phyloP scores from a whole-genome alignment of 1,140 invertebrate species.

The Gonioctena quinquepunctata region DNA sequence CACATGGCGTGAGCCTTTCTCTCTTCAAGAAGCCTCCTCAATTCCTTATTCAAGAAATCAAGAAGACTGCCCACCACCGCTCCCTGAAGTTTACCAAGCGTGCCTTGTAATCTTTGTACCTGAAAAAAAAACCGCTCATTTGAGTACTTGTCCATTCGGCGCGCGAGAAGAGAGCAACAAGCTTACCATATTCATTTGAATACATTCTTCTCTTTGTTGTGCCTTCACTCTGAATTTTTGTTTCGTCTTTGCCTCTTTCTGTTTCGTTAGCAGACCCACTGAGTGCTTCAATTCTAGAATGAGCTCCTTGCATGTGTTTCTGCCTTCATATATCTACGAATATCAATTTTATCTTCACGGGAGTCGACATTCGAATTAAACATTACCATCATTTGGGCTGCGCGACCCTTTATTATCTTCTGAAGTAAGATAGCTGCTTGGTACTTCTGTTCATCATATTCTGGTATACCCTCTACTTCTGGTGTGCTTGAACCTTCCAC shows the following conservation, averaged over 20 bases:
- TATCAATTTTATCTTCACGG: too few species aligned
- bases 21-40: conserved; percentile 72
- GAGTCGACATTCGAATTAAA: too few species aligned
- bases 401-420: conserved; percentile 67
- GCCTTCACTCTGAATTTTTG: conserved; percentile 57
- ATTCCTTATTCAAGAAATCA: conserved; percentile 76
- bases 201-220: conserved; percentile 52
- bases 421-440: conserved; percentile 66
- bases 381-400: conserved; percentile 71
- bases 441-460: conserved; percentile 62
- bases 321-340: conserved; percentile 71
- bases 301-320: conserved; percentile 67
- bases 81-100: conserved; percentile 66
- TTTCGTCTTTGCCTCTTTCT: conserved; percentile 55
- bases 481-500: conserved; percentile 58
- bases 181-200: conserved; percentile 34
- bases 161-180: neutral
- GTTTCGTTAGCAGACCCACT: conserved; percentile 63
- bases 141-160: neutral
- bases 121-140: conserved; percentile 10
- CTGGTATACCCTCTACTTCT: conserved; percentile 58
- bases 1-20: conserved; percentile 71
- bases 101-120: conserved; percentile 54
- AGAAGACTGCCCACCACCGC: conserved; percentile 66
- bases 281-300: conserved; percentile 70